Base-by-base conservation (phyloP, 2,797 vertebrate species). In the Chelidonichthys spinosus region DNA sequence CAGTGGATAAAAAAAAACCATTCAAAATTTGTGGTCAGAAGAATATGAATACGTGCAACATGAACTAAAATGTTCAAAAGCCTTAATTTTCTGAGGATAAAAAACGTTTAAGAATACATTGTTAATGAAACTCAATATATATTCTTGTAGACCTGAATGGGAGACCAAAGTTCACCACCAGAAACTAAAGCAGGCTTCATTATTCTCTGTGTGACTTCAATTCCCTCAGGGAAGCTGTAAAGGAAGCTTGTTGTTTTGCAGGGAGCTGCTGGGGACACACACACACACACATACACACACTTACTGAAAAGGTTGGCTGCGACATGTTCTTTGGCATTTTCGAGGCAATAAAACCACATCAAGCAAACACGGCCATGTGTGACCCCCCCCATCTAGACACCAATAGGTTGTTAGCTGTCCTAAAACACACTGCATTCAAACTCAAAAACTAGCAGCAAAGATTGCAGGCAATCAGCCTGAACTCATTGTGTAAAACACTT, bases 281-380 rank as follows among this genome's bases (percentile, higher is more conserved):
- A 25, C 25, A 25, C 25, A 55, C 36, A 69, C 39, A 52, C 54
- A 53, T 8, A 63, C 55, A 54, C 3, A 3, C 68, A 68, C 76
- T 72, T 71, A 64, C 35, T 0, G 54, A 78, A 87, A 89, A 85
- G 84, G 77, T 85, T 87, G 85, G 74, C 50, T 52, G 42, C 76
- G 75, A 85, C 83, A 87, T 35, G 18, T 70, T 62, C 63, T 60
- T 52, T 79, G 89, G 71, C 81, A 87, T 87, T 87, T 86, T 76
- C 25, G 4, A 77, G 52, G 81, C 72, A 64, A 72, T 78, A 74
- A 85, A 84, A 73, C 55, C n/a, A 54, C 64, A 84, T 75, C 74
- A 78, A 80, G 67, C 35, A 9, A 85, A 68, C 64, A 83, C 76
- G 77, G 72, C 60, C 72, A 76, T 80, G 79, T 85, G 74, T 78